Percentiles rank a stretch among this genome's conserved stretches.
phyloP scores from a whole-genome alignment of 2,113 vertebrate genomes.

The Ivindomyrus marchei region DNA sequence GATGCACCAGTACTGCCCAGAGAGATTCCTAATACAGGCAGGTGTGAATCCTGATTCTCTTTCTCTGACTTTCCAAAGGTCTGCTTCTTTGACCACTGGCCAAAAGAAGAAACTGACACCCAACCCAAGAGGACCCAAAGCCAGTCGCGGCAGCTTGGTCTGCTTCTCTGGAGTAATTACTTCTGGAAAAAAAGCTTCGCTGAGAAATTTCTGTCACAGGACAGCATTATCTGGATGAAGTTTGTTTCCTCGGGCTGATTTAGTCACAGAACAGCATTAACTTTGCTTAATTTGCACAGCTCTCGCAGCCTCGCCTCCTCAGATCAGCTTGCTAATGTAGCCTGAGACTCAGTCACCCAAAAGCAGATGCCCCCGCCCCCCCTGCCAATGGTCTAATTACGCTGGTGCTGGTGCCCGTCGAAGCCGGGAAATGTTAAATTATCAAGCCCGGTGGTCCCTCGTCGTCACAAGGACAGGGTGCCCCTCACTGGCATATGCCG shows the following conservation, averaged over 20 bases:
- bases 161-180: not conserved
- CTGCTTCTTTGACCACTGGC: not conserved
- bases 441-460: constrained; percentile 24
- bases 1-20: not conserved
- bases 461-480: not conserved
- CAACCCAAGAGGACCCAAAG: not conserved
- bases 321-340: not conserved
- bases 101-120: not conserved
- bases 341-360: not conserved
- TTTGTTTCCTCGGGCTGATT: not conserved
- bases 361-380: not conserved
- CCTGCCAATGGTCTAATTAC: not conserved
- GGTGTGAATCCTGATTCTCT: not conserved
- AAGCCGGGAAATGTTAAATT: constrained; percentile 8
- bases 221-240: not conserved
- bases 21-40: not conserved
- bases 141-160: not conserved
- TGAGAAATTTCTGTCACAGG: not conserved
- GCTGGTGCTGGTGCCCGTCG: not conserved
- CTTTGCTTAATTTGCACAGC: not conserved
- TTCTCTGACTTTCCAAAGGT: not conserved
- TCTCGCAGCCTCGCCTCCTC: not conserved
- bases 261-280: not conserved
- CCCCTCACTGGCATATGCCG: not conserved
- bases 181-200: not conserved